A percentile compares a stretch with the other conserved stretches of the same genome.
Evolutionary conservation across 2,888 invertebrate species (phyloP).

Genomic region (Byasa hedistus): DNA sequence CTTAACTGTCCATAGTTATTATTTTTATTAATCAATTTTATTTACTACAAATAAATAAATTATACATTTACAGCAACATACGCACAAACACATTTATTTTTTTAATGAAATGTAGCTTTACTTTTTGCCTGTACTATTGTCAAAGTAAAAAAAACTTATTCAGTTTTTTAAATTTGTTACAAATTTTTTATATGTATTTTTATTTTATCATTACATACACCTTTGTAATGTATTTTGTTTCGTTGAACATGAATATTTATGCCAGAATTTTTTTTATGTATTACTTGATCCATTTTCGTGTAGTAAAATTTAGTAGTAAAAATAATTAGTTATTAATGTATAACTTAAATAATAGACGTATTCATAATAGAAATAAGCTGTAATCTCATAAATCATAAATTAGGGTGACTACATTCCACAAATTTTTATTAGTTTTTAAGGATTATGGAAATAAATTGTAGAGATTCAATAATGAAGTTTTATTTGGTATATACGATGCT

Average conservation of each 20-base stretch:
- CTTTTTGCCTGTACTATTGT: too few relatives aligned
- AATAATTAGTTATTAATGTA: conserved; percentile 17
- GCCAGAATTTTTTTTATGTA: background rate
- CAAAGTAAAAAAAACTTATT: too few relatives aligned
- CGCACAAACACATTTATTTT: too few relatives aligned
- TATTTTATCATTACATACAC: too few relatives aligned
- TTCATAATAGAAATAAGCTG: conserved; percentile 22
- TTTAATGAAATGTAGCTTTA: too few relatives aligned
- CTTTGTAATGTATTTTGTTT: too few relatives aligned
- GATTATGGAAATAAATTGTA: conserved; percentile 46
- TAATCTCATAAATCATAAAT: conserved; percentile 27
- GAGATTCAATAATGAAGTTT: conserved; percentile 33
- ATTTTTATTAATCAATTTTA: too few relatives aligned
- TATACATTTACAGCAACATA: too few relatives aligned
- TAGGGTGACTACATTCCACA: conserved; percentile 40
- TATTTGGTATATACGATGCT: background rate
- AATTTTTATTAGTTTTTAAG: conserved; percentile 54
- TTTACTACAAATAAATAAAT: too few relatives aligned
- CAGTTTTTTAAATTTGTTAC: too few relatives aligned
- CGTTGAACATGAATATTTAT: background rate
- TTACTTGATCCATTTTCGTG: background rate
- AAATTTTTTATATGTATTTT: too few relatives aligned
- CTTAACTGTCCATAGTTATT: too few relatives aligned
- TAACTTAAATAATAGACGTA: conserved; percentile 20
- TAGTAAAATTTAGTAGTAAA: conserved; percentile 21